Evolutionary conservation across 2,888 invertebrate genomes (phyloP).

Genomic region (Drosophila melanosoma): DNA sequence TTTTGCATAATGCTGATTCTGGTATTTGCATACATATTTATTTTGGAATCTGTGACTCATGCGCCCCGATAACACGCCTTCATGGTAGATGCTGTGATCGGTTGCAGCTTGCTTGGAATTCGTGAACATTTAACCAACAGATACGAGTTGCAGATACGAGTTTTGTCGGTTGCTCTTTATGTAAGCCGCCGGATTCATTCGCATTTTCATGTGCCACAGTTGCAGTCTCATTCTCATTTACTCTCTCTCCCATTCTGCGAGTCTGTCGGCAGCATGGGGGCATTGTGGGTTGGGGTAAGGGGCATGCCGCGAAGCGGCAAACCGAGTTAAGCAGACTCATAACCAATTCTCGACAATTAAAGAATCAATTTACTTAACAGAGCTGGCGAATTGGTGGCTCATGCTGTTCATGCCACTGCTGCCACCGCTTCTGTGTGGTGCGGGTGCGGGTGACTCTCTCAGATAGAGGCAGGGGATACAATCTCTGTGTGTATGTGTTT

Average conservation of each 20-base stretch:
- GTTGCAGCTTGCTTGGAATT: conserved; percentile 24
- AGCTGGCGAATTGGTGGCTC: conserved; percentile 70
- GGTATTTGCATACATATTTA: conserved; percentile 66
- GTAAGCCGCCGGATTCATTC: conserved; percentile 50
- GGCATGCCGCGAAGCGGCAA: conserved; percentile 49
- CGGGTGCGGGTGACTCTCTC: conserved; percentile 50
- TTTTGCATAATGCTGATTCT: conserved; percentile 62
- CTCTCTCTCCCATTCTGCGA: conserved; percentile 3
- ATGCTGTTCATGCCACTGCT: conserved; percentile 24
- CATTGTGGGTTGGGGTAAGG: conserved; percentile 59
- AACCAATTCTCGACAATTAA: conserved; percentile 78
- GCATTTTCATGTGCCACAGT: conserved; percentile 18
- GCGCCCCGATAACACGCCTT: not conserved
- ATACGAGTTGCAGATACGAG: conserved; percentile 42
- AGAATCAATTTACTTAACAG: conserved; percentile 78
- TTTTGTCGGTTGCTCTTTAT: conserved; percentile 33
- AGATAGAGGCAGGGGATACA: conserved; percentile 29
- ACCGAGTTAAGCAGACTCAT: conserved; percentile 78
- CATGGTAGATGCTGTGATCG: conserved; percentile 8
- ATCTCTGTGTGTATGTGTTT: not conserved
- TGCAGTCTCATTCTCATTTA: not conserved
- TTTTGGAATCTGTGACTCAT: conserved; percentile 69
- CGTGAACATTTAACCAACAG: conserved; percentile 26
- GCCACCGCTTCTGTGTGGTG: conserved; percentile 30
- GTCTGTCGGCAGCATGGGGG: conserved; percentile 56